Percentiles rank a stretch among this genome's conserved stretches.
These are phyloP conservation scores for Antitype chi DNA, from an alignment of 2,888 invertebrate genomes.

Conservation along the genomic window DNA sequence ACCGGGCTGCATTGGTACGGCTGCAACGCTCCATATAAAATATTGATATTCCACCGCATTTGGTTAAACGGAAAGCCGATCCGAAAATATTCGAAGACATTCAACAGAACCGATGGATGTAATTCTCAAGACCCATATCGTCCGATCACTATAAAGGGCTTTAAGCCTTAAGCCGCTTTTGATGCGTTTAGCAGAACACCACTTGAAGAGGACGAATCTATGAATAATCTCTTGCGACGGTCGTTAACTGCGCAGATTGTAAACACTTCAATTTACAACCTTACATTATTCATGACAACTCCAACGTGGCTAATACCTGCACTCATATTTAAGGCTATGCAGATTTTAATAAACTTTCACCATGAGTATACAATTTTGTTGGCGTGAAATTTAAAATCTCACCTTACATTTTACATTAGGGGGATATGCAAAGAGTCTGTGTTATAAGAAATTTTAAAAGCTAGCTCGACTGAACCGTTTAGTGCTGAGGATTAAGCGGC, in stretches of 20 bases:
- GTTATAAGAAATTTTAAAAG: constrained; percentile 63
- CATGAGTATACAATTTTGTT: constrained; percentile 29
- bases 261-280: constrained; percentile 56
- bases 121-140: constrained; percentile 14
- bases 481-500: constrained; percentile 69
- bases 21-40: constrained; percentile 37
- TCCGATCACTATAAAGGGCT: neutral
- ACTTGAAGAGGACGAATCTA: constrained; percentile 51
- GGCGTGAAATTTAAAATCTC: constrained; percentile 54
- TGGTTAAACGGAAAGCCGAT: constrained; percentile 21
- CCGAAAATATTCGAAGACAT: constrained; percentile 36
- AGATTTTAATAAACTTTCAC: constrained; percentile 48
- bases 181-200: constrained; percentile 35
- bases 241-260: constrained; percentile 58
- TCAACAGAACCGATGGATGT: constrained; percentile 10
- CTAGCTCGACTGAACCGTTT: constrained; percentile 68
- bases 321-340: constrained; percentile 32
- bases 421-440: constrained; percentile 52
- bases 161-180: constrained; percentile 25
- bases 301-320: constrained; percentile 28
- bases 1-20: constrained; percentile 13
- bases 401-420: constrained; percentile 52
- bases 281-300: constrained; percentile 54
- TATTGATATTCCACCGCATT: constrained; percentile 36
- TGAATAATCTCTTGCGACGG: constrained; percentile 53